Conservation (phyloP, 2,888 invertebrate genomes). For the Chalcosyrphus nemorum region DNA sequence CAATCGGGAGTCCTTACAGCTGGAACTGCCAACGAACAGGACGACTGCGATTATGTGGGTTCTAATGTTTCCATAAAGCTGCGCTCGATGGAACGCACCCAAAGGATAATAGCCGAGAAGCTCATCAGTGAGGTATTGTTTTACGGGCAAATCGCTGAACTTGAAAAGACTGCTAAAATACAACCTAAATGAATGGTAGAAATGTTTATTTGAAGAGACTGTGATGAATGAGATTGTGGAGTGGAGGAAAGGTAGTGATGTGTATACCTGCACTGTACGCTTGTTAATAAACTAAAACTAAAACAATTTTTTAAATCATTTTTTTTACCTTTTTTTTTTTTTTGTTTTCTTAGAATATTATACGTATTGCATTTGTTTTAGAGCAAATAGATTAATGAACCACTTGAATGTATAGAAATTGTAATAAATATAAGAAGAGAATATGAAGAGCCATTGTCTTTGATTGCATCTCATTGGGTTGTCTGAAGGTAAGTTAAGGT, state of each 20-base stretch:
- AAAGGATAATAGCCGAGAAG: slow-evolving; percentile 81
- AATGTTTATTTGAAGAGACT: slow-evolving; percentile 24
- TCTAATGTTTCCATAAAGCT: slow-evolving; percentile 80
- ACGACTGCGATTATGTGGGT: slow-evolving; percentile 80
- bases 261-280: slow-evolving; percentile 10
- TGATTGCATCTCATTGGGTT: neutral
- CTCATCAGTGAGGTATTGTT: slow-evolving; percentile 81
- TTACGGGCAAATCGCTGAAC: slow-evolving; percentile 80
- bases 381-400: neutral
- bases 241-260: neutral
- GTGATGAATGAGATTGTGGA: slow-evolving; percentile 45
- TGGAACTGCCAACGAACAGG: slow-evolving; percentile 68
- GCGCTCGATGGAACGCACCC: slow-evolving; percentile 80
- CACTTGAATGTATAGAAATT: neutral
- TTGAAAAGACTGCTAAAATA: slow-evolving; percentile 80
- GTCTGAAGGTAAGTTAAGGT: neutral
- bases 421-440: neutral
- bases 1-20: slow-evolving; percentile 29
- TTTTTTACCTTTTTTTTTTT: neutral
- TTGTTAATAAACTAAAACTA: slow-evolving; percentile 24
- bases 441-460: neutral
- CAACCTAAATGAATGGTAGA: slow-evolving; percentile 80
- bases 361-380: slow-evolving; percentile 49
- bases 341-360: slow-evolving; percentile 25
- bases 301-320: slow-evolving; percentile 1